Conservation (phyloP, 2,113 vertebrate genomes). For the Ictalurus furcatus region DNA sequence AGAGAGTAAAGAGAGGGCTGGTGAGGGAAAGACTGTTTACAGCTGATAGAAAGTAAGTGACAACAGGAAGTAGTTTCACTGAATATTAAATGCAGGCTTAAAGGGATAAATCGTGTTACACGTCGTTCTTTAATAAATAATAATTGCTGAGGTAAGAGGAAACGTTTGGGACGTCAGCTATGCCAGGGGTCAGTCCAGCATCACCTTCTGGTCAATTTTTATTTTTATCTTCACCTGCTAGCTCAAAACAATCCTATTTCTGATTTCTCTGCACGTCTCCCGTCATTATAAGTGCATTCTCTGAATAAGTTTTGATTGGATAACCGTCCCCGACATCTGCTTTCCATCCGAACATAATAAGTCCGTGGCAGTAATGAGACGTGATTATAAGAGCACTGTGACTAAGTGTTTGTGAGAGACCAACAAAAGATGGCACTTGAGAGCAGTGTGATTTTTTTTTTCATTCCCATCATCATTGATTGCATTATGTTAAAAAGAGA, state of each 20-base stretch:
- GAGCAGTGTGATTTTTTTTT: not conserved
- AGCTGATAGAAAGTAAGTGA: not conserved
- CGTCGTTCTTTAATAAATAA: not conserved
- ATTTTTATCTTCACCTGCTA: not conserved
- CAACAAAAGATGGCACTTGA: slow-evolving; percentile 18
- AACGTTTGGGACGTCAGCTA: not conserved
- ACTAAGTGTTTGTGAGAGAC: slow-evolving; percentile 13
- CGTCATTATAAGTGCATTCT: not conserved
- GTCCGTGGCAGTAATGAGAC: not conserved
- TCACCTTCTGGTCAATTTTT: not conserved
- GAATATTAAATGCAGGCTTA: not conserved
- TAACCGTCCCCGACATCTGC: not conserved
- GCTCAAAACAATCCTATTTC: not conserved
- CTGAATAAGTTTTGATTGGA: slow-evolving; percentile 21
- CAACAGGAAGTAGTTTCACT: not conserved
- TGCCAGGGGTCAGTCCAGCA: not conserved
- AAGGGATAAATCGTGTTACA: not conserved
- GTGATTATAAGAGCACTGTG: not conserved
- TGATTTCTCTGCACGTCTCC: not conserved
- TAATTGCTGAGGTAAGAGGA: not conserved
- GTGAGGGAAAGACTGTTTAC: not conserved
- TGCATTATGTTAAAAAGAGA: slow-evolving; percentile 16
- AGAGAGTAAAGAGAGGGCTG: not conserved
- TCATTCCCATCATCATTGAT: not conserved
- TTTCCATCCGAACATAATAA: slow-evolving; percentile 18